A percentile compares a stretch with the other conserved stretches of the same genome.
These are phyloP conservation scores for Venustoraphidia nigricollis DNA, from an alignment of 2,888 invertebrate species.

Conservation along the genomic window DNA sequence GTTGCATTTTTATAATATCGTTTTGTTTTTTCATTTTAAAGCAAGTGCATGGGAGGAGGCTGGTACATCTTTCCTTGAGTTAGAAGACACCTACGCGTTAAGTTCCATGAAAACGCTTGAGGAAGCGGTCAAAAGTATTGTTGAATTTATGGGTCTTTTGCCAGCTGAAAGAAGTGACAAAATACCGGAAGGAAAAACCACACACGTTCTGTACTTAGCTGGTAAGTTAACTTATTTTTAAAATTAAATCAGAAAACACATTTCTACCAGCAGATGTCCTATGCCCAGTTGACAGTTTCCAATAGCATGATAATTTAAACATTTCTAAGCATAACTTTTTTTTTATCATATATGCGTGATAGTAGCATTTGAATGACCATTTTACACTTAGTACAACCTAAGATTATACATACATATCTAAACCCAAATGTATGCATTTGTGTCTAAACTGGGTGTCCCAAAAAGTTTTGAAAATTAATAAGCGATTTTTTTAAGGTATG, in stretches of 20 bases:
- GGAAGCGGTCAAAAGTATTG: conserved; percentile 70
- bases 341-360: too few relatives aligned
- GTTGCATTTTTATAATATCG: background rate
- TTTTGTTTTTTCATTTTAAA: conserved; percentile 18
- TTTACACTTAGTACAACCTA: too few relatives aligned
- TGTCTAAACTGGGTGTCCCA: too few relatives aligned
- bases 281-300: too few relatives aligned
- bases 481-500: conserved; percentile 35
- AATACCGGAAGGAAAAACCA: conserved; percentile 65
- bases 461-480: background rate
- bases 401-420: too few relatives aligned
- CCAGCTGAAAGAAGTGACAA: conserved; percentile 74
- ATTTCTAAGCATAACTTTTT: too few relatives aligned
- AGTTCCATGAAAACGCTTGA: conserved; percentile 63
- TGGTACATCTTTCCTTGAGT: conserved; percentile 40
- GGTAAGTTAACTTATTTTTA: conserved; percentile 31
- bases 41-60: conserved; percentile 52
- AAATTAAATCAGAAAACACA: too few relatives aligned
- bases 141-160: conserved; percentile 69
- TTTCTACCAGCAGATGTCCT: too few relatives aligned
- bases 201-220: conserved; percentile 65
- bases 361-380: too few relatives aligned
- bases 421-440: too few relatives aligned
- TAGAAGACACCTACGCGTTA: conserved; percentile 86
- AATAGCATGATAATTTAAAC: too few relatives aligned